Percentiles rank a stretch among this genome's conserved stretches.
These are phyloP conservation scores for Chorisops tibialis DNA, from an alignment of 2,888 invertebrate genomes.

Conservation along the genomic window DNA sequence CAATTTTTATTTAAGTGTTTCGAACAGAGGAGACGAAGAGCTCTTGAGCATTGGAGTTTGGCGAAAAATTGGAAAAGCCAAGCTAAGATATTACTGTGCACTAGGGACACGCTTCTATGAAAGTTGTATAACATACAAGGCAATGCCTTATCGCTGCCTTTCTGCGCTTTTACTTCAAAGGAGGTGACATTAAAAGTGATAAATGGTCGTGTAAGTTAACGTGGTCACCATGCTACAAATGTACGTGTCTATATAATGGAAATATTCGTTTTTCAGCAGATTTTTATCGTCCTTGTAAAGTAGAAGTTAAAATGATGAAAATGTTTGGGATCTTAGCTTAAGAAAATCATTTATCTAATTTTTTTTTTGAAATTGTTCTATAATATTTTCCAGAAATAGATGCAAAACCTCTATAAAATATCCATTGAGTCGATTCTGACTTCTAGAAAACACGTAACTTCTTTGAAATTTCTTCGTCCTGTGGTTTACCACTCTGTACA, in stretches of 20 bases:
- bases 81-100: not conserved
- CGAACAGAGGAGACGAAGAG: not conserved
- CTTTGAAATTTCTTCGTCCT: no score
- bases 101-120: not conserved
- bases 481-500: no score
- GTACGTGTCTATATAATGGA: constrained; percentile 12
- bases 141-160: constrained; percentile 7
- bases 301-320: no score
- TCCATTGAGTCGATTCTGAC: no score
- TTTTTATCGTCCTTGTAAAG: no score
- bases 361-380: not conserved
- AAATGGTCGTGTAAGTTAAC: constrained; percentile 20
- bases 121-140: no score
- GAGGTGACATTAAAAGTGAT: constrained; percentile 24
- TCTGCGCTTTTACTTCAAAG: constrained; percentile 14
- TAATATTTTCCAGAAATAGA: no score
- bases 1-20: not conserved
- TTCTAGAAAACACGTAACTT: no score
- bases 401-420: no score
- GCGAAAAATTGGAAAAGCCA: no score
- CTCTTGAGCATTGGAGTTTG: no score
- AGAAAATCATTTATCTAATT: constrained; percentile 15
- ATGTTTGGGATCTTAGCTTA: no score
- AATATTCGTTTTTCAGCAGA: constrained; percentile 6
- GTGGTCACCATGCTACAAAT: constrained; percentile 13